Base-by-base conservation (phyloP, 2,113 vertebrate genomes). In the Peromyscus californicus region DNA sequence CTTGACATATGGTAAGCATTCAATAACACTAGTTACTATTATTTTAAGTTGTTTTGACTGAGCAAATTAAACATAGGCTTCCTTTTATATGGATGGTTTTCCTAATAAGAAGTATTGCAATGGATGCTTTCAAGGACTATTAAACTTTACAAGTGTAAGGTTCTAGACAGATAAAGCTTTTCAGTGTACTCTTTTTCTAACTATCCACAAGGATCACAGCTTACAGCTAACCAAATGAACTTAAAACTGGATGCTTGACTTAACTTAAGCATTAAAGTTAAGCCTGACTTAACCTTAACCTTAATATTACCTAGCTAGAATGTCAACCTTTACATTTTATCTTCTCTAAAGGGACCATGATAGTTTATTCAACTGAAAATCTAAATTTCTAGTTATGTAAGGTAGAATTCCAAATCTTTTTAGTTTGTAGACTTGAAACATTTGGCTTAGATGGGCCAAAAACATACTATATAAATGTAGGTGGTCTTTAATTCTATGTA, bases 261-360 rank as follows among this genome's bases (percentile, higher is more conserved):
- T 83, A 26, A 42, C 79, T n/a, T 83, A 15, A 61, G 24, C 24
- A 84, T 84, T 63, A 42, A 84, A 42, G 24, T 9, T 61, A 63
- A 42, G 31, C 36, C 39, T 95, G 45, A 83, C 19, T 86, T 36
- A 61, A 82, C 26, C 42, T 86, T 74, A 69, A 51, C 22, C 48
- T 80, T 54, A 80, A 36, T 57, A 70, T 72, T 79, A 63, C 1
- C 54, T 21, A 36, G 29, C 42, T 82, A 72, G 69, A 92, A 92
- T 39, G 12, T 19, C 59, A 86, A 39, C 19, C 65, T 93, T 92
- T 78, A 83, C 63, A 84, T 92, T 95, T 88, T 92, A 94, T 51
- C n/a, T 72, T 93, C 65, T 83, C n/a, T 61, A 61, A 59, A 82
- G 9, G 22, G 2, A 9, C 11, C 54, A 24, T 26, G 33, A n/a